Evolutionary conservation across 2,888 invertebrate species (phyloP).

Genomic region (Apodemia duryi): DNA sequence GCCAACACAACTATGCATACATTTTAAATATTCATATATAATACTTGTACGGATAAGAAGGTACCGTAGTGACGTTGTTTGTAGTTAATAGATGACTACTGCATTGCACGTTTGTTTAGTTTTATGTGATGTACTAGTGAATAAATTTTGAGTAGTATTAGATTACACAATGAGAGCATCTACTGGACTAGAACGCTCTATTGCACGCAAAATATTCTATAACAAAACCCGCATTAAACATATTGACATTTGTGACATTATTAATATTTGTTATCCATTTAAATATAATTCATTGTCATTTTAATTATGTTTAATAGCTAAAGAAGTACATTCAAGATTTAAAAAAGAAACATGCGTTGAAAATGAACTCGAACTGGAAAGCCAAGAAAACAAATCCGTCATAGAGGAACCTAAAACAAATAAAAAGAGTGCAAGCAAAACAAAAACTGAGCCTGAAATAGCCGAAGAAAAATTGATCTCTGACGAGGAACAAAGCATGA

Average conservation of each 20-base stretch:
- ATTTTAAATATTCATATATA: neutral
- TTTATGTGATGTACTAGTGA: constrained; percentile 54
- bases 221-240: constrained; percentile 34
- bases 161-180: constrained; percentile 51
- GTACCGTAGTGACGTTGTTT: constrained; percentile 46
- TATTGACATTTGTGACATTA: constrained; percentile 39
- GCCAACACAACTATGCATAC: neutral
- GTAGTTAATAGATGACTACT: constrained; percentile 37
- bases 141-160: constrained; percentile 43
- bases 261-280: constrained; percentile 19
- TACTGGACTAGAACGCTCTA: constrained; percentile 64
- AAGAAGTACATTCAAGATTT: constrained; percentile 72
- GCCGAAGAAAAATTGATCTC: constrained; percentile 44
- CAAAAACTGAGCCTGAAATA: constrained; percentile 48
- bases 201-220: constrained; percentile 41
- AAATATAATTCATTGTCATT: constrained; percentile 46
- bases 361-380: constrained; percentile 67
- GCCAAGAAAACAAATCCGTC: constrained; percentile 42
- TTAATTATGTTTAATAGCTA: constrained; percentile 66
- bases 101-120: constrained; percentile 54
- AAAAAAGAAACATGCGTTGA: constrained; percentile 69
- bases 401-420: constrained; percentile 43
- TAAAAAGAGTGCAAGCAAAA: constrained; percentile 44
- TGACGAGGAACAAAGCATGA: constrained; percentile 35
- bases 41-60: neutral